Conservation (phyloP, 2,888 invertebrate genomes). For the Mesoligia furuncula region DNA sequence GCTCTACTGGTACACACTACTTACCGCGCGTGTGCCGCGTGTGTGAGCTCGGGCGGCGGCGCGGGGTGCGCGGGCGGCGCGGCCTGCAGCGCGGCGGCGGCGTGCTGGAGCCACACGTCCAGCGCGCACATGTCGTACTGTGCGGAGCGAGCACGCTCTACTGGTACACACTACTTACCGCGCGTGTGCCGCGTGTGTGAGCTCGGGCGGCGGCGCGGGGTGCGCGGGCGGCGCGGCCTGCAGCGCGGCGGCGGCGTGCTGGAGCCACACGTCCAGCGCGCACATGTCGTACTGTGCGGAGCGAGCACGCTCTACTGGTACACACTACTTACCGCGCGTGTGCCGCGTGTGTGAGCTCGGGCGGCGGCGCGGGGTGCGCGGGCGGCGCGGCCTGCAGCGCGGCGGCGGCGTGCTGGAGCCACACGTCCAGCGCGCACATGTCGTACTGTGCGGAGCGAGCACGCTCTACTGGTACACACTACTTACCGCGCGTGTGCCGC, state of each 20-base stretch:
- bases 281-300: slow-evolving; percentile 3
- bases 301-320: neutral
- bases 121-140: slow-evolving; percentile 7
- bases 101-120: slow-evolving; percentile 71
- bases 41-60: neutral
- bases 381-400: slow-evolving; percentile 38
- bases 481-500: neutral
- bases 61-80: slow-evolving; percentile 14
- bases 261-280: slow-evolving; percentile 31
- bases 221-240: slow-evolving; percentile 18
- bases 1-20: neutral
- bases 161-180: neutral
- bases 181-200: neutral
- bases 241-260: slow-evolving; percentile 74
- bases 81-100: slow-evolving; percentile 60
- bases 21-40: neutral
- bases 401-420: slow-evolving; percentile 74
- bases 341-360: neutral
- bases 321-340: neutral
- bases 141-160: neutral
- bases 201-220: slow-evolving; percentile 17
- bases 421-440: slow-evolving; percentile 2
- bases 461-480: neutral
- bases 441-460: slow-evolving; percentile 1
- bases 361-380: slow-evolving; percentile 20